These are phyloP conservation scores for Apostichopus parvimensis DNA, from an alignment of 35 echinoderm and acorn worm species.

Conservation along the genomic window DNA sequence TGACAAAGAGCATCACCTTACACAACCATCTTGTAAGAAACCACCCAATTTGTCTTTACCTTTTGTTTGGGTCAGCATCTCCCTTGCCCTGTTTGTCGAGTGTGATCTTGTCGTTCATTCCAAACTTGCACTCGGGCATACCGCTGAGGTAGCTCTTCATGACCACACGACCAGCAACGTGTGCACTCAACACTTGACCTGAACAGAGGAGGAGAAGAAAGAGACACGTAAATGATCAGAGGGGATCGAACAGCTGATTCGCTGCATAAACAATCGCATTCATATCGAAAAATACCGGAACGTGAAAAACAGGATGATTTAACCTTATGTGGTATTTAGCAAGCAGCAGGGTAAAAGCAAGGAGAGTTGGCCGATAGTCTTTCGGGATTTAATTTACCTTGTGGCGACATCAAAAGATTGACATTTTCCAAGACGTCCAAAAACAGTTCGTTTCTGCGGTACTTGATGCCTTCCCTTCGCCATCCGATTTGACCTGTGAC, in stretches of 20 bases:
- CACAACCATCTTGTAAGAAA: too few species aligned
- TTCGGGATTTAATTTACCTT: conserved; percentile 57
- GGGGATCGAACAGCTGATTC: too few species aligned
- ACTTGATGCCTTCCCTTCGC: conserved; percentile 95
- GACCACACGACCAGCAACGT: conserved; percentile 93
- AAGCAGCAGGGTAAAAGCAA: too few species aligned
- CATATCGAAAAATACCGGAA: too few species aligned
- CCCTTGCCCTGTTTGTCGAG: conserved; percentile 96
- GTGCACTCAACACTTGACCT: conserved; percentile 96
- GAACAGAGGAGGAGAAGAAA: background rate
- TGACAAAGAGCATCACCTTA: too few species aligned
- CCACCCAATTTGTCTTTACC: conserved; percentile 40
- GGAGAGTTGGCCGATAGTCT: too few species aligned
- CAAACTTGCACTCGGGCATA: conserved; percentile 99
- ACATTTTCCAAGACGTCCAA: conserved; percentile 97
- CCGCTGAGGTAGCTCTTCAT: conserved; percentile 99
- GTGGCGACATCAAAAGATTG: conserved; percentile 97
- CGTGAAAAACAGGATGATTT: too few species aligned
- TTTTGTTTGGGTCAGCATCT: conserved; percentile 83
- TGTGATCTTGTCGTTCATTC: conserved; percentile 99
- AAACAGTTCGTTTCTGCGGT: conserved; percentile 96
- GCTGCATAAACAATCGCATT: too few species aligned
- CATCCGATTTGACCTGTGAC: conserved; percentile 99
- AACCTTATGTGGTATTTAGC: too few species aligned
- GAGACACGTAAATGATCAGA: too few species aligned